Base-by-base conservation (phyloP, 2,888 invertebrate genomes). In the Oscheius sp. region DNA sequence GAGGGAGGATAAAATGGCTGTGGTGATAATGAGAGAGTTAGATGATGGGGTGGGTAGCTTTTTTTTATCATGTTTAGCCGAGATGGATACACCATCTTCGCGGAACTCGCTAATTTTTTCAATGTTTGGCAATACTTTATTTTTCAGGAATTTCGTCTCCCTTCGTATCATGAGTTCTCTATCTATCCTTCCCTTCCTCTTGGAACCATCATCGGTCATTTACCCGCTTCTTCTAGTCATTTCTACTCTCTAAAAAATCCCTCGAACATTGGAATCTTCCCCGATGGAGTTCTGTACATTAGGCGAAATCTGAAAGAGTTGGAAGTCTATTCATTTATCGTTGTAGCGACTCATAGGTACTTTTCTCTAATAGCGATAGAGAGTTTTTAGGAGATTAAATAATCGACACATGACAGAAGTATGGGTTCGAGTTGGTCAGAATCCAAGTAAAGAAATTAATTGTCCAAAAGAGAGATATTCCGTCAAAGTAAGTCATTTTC, bases 201-300 rank as follows among this genome's bases (percentile, higher is more conserved):
- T 33, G 67, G 30, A 17, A 49, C 49, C 8, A 33, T 38, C 22
- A 49, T 45, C 14, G 51, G 54, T 12, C 54, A 33, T 28, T 28
- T 66, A n/a, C 56, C 56, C 9, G 6, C 66, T n/a, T 22, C 56
- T 38, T 9, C 14, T 8, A 30, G 8, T 22, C 32, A 47, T 20
- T 17, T 56, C 8, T 45, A 47, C 17, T 66, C 56, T 22, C 17
- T 38, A 28, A 41, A 26, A 12, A 20, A 44, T 1, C n/a, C 28
- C 2, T 17, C 2, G 12, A 4, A 32, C 24, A 59, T 67, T 30
- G 67, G 59, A 9, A 22, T 67, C 14, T 67, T 67, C 49, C 67
- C 67, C 1, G 67, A 67, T 47, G 67, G 67, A 22, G 59, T 59
- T 8, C 22, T 67, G 2, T 67, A 67, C 33, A 36, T 67, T 12